Percentiles rank a stretch among this genome's conserved stretches.
These are phyloP conservation scores for Mycteria americana DNA, from an alignment of 2,797 vertebrate genomes.

Conservation along the genomic window DNA sequence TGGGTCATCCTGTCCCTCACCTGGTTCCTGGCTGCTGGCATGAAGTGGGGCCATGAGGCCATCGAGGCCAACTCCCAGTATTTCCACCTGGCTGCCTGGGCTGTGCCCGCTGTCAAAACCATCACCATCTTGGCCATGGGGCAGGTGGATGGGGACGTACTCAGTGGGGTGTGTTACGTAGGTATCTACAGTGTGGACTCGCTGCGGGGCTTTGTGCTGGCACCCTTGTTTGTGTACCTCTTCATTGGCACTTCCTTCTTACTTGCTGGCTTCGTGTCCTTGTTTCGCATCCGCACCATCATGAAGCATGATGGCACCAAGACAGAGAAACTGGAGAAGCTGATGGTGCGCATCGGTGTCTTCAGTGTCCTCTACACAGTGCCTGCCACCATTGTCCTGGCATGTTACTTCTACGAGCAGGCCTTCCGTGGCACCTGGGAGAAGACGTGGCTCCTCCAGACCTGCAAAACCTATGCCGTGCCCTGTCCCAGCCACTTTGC, in stretches of 20 bases:
- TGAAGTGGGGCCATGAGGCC: conserved; percentile 99
- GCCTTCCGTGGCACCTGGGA: conserved; percentile 97
- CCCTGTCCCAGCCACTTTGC: conserved; percentile 85
- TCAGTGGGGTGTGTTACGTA: conserved; percentile 96
- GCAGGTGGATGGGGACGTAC: conserved; percentile 92
- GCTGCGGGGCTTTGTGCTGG: conserved; percentile 92
- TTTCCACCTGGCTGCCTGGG: conserved; percentile 97
- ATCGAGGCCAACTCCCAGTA: conserved; percentile 98
- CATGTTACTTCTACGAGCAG: conserved; percentile 98
- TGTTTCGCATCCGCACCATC: conserved; percentile 97
- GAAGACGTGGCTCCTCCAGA: conserved; percentile 90
- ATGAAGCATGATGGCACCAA: conserved; percentile 99
- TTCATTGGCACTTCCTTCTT: conserved; percentile 99
- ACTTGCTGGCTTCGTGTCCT: conserved; percentile 95
- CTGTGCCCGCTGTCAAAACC: conserved; percentile 95
- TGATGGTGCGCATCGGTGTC: conserved; percentile 98
- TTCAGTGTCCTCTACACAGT: conserved; percentile 98
- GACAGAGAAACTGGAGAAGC: conserved; percentile 96
- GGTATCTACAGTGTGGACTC: conserved; percentile 94
- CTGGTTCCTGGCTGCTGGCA: conserved; percentile 93
- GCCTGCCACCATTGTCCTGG: conserved; percentile 95
- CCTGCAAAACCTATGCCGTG: conserved; percentile 85
- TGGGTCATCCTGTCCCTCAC: conserved; percentile 92
- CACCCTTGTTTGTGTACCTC: conserved; percentile 94
- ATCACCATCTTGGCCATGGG: conserved; percentile 98